Base-by-base conservation (phyloP, 37 sponge, comb jelly and placozoan species). In the Haliclona indistincta region DNA sequence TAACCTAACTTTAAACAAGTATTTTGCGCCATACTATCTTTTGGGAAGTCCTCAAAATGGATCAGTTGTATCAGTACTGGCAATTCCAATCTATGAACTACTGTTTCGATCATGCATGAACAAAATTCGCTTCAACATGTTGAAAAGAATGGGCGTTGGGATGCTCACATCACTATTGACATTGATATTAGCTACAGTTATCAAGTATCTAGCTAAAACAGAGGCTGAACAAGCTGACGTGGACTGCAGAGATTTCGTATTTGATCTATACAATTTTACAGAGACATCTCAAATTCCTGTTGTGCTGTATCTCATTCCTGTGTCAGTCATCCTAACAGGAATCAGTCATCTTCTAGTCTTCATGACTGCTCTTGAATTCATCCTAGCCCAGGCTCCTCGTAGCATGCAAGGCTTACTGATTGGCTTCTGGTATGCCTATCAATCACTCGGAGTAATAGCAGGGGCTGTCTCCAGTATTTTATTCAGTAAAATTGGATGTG, bases 371-470 rank as follows among this genome's bases (percentile, higher is more conserved):
- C 25, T 58, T n/a, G 25, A 20, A n/a, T 58, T 58, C 60, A 58
- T 58, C n/a, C 7, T 58, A 20, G 60, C 60, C 28, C 60, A 58
- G n/a, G 60, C 23, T 8, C 60, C 60, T 25, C 60, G 13, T 8
- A 58, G 28, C 60, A 58, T 58, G 60, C 60, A 58, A 58, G 25
- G 60, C 25, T 20, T 58, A 6, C n/a, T 58, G n/a, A 58, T 58
- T 58, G 60, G 60, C 11, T 7, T 58, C 28, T 58, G 60, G 60
- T 20, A n/a, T 8, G 23, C 25, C 60, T 47, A 47, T 47, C 51
- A 47, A 15, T 47, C 51, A 47, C 60, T 58, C 28, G 25, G 23
- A 58, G n/a, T n/a, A 25, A 7, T 11, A n/a, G 23, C n/a, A 25
- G 28, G 23, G 7, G 11, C 6, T 25, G 25, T 20, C 7, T 25